A percentile compares a stretch with the other conserved stretches of the same genome.
These are phyloP conservation scores for Neopipo cinnamomea DNA, from an alignment of 2,113 vertebrate species.

Conservation along the genomic window DNA sequence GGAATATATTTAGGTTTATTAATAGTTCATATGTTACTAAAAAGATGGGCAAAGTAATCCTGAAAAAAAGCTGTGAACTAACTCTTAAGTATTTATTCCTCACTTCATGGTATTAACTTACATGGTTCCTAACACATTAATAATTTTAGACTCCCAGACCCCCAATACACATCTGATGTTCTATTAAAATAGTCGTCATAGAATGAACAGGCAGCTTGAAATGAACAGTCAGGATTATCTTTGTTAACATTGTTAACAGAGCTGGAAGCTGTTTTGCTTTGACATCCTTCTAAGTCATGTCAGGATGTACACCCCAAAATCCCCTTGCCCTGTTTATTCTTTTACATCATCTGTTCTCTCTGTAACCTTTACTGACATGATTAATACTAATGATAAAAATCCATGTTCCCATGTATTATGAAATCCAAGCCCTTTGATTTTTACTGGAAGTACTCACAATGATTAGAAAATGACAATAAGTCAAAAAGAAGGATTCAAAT, in stretches of 20 bases:
- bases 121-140: not conserved
- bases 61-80: not conserved
- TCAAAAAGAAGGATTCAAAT: not conserved
- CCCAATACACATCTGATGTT: not conserved
- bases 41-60: not conserved
- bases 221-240: not conserved
- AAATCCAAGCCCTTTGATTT: not conserved
- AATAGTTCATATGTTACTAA: not conserved
- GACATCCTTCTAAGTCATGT: not conserved
- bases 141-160: not conserved
- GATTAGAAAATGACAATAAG: not conserved
- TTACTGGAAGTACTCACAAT: not conserved
- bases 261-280: not conserved
- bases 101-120: not conserved
- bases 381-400: not conserved
- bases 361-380: not conserved
- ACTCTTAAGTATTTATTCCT: not conserved
- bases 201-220: not conserved
- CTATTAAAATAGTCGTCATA: not conserved
- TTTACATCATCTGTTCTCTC: not conserved
- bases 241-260: not conserved
- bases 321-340: not conserved
- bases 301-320: not conserved
- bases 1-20: not conserved
- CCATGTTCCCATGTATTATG: not conserved